Evolutionary conservation across 2,888 invertebrate species (phyloP), one percentile per base, ranked within the genome.

Genomic region (Tillus elongatus): DNA sequence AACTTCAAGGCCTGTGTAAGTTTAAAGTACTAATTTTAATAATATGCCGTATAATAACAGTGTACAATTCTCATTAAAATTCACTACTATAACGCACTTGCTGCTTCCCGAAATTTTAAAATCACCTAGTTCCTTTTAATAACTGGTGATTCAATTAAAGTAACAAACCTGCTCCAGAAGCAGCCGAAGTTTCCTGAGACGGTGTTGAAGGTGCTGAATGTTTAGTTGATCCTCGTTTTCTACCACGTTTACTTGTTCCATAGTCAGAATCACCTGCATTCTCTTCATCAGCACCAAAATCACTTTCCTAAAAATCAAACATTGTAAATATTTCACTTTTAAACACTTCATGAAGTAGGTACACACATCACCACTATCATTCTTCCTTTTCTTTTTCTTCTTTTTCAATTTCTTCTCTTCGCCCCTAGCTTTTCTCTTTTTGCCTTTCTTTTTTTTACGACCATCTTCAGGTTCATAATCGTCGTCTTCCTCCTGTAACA

Each of bases 381-480:
- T 87, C 75, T 88, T 90, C 64, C 87, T 82, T 73, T 89, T 89
- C 72, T 90, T 91, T 77, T 91, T 91, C 69, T 90, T 89, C 68
- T 90, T 89, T 63, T 88, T 88, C 49, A 89, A 90, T 59, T 89
- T 91, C 64, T 90, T 89, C 39, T 86, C 85, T 62, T 91, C 91
- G 53, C 89, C 84, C 53, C 82, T 76, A 36, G 83, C 86, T 70
- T 91, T 92, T 58, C 93, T 76, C 62, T 95, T 95, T 65, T 93
- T 93, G 13, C 90, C 91, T 56, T 92, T 91, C 60, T 92, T 92
- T 68, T 88, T 87, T 65, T 86, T 87, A 53, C 85, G 77, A 34
- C 75, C 74, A 66, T 83, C 87, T 58, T 88, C 88, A 36, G 82
- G 83, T 45, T 87, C 87, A 52, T 85, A 87, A 62, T 89, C 88